Conservation (phyloP, 2,113 vertebrate species). For the Spea bombifrons region DNA sequence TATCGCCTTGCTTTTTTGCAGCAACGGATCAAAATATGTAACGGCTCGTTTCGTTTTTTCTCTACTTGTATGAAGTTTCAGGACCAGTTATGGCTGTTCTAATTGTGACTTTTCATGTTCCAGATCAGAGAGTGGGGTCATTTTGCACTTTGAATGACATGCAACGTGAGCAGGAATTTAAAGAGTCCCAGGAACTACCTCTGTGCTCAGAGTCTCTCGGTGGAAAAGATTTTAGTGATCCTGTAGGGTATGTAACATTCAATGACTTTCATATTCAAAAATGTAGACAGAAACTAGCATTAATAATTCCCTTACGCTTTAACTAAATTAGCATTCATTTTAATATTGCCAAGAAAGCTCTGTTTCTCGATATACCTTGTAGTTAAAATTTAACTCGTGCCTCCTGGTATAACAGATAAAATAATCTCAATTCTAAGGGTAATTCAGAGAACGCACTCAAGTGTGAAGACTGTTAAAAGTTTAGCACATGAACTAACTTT, state of each 20-base stretch:
- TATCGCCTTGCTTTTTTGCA: conserved; percentile 32
- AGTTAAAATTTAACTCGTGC: too few relatives aligned
- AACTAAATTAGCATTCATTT: neutral
- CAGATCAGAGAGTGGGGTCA: conserved; percentile 89
- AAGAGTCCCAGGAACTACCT: conserved; percentile 76
- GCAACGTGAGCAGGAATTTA: conserved; percentile 77
- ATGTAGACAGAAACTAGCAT: neutral
- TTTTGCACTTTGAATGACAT: conserved; percentile 91
- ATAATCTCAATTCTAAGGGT: neutral
- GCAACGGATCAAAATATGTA: conserved; percentile 9
- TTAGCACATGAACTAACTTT: neutral
- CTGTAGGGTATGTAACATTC: conserved; percentile 64
- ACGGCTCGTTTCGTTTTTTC: conserved; percentile 48
- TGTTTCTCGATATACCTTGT: too few relatives aligned
- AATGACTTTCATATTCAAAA: conserved; percentile 13
- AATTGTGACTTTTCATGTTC: conserved; percentile 19
- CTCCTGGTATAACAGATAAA: neutral
- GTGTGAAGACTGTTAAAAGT: neutral
- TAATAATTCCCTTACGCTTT: neutral
- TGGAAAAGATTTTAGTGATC: conserved; percentile 73
- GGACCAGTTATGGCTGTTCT: too few relatives aligned
- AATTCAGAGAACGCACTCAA: neutral
- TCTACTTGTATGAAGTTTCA: too few relatives aligned
- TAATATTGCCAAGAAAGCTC: neutral
- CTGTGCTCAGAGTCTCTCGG: conserved; percentile 75